A percentile compares a stretch with the other conserved stretches of the same genome.
Evolutionary conservation across 2,888 invertebrate genomes (phyloP).

Genomic region (Oligia fasciuncula): DNA sequence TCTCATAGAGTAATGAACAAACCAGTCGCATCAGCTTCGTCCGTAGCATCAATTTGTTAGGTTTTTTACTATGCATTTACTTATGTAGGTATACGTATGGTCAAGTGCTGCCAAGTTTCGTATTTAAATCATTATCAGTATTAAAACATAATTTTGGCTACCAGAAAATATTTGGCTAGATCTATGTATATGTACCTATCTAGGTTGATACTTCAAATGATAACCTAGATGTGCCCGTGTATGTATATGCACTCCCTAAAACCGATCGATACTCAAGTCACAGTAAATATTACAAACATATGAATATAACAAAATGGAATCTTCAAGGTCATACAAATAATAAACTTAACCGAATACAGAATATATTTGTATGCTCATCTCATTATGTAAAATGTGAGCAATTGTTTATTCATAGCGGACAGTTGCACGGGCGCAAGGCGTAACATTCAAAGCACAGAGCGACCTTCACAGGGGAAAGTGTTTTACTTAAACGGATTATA

Average conservation of each 20-base stretch:
- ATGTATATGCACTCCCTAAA: background rate
- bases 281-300: conserved; percentile 3
- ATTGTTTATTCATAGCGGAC: conserved; percentile 69
- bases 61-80: background rate
- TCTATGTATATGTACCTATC: background rate
- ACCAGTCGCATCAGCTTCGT: conserved; percentile 18
- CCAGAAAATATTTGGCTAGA: background rate
- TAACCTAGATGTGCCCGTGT: background rate
- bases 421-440: conserved; percentile 70
- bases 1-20: conserved; percentile 31
- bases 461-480: conserved; percentile 86
- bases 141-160: background rate
- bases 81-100: background rate
- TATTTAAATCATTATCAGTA: background rate
- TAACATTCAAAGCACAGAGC: conserved; percentile 78
- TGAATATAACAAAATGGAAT: conserved; percentile 20
- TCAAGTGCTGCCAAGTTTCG: background rate
- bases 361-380: conserved; percentile 57
- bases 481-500: conserved; percentile 82
- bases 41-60: conserved; percentile 8
- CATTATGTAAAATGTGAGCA: conserved; percentile 64
- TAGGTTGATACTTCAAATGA: background rate
- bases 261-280: background rate
- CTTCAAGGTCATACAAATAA: conserved; percentile 37
- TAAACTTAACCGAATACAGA: conserved; percentile 23